Conservation (phyloP, 2,888 invertebrate genomes). For the Microchrysa polita region DNA sequence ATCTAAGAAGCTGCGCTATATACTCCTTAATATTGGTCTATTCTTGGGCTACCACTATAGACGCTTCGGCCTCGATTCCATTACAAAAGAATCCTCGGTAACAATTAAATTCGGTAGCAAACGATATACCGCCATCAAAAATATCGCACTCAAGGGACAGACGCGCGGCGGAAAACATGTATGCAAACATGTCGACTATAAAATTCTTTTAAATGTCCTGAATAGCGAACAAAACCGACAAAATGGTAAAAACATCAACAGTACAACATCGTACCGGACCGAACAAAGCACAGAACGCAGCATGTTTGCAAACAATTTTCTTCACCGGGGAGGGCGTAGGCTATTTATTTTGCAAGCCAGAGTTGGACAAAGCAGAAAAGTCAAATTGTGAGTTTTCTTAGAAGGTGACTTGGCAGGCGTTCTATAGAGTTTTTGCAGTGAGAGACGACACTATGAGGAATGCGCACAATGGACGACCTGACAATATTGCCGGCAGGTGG, state of each 20-base stretch:
- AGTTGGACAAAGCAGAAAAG: conserved; percentile 21
- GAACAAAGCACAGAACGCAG: conserved; percentile 21
- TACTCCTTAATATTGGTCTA: background rate
- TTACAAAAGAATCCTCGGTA: conserved; percentile 27
- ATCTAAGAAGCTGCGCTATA: conserved; percentile 18
- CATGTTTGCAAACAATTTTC: conserved; percentile 42
- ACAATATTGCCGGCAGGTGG: conserved; percentile 31
- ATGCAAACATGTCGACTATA: conserved; percentile 39
- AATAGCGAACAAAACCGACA: conserved; percentile 33
- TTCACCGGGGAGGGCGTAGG: background rate
- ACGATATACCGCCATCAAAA: conserved; percentile 43
- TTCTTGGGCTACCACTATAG: background rate
- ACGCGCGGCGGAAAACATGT: conserved; percentile 23
- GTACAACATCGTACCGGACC: background rate
- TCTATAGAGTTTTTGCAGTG: conserved; percentile 7
- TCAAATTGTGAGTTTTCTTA: conserved; percentile 24
- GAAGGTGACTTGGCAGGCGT: conserved; percentile 19
- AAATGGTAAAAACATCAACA: conserved; percentile 33
- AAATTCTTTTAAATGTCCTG: conserved; percentile 28
- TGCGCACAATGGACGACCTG: conserved; percentile 17
- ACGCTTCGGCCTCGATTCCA: background rate
- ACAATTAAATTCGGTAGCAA: conserved; percentile 40
- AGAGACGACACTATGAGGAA: background rate
- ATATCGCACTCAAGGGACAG: conserved; percentile 36
- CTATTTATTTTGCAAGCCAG: too few species aligned